Evolutionary conservation across 2,113 vertebrate genomes (phyloP), one percentile per base, ranked within the genome.

Genomic region (Oryzias woworae): DNA sequence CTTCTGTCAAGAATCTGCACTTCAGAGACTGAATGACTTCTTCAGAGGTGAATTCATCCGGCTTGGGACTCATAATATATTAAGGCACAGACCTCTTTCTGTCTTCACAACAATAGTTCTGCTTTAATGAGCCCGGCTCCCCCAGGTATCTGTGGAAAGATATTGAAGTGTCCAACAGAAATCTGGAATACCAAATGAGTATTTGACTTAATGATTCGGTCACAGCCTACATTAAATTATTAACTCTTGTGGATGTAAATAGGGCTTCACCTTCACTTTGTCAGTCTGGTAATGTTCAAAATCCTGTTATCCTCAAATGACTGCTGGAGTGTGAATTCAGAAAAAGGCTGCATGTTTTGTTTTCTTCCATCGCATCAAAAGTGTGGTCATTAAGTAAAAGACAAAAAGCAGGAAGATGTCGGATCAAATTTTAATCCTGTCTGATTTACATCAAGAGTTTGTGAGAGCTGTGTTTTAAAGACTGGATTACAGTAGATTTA

Each of bases 161-260:
- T 71, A 63, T 54, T 1, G 45, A 67, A 59, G 28, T 62, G n/a
- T 17, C 67, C 49, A 50, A 59, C 62, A 58, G 46, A 64, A 46
- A 60, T 67, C 42, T 62, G 62, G 45, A 77, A 75, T 73, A 52
- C 48, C 44, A 53, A 78, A 80, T 56, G 24, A 75, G 42, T 46
- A 60, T 73, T 62, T 74, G 75, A 77, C 79, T 73, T 57, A 72
- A 69, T 58, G 54, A 78, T 75, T 78, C 57, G 70, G 62, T 73
- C 70, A 58, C 41, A 3, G 48, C 52, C 41, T 42, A 10, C 26
- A 77, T 72, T 46, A 36, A 66, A 66, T 60, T 8, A 74, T 71
- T 24, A 53, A 54, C 48, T 68, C 43, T 54, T 63, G 17, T 43
- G 18, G 48, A 51, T 45, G 26, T 22, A 12, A 62, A 62, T 6